These are phyloP conservation scores for Spilogale gracilis DNA, from an alignment of 2,113 vertebrate genomes.

Conservation along the genomic window DNA sequence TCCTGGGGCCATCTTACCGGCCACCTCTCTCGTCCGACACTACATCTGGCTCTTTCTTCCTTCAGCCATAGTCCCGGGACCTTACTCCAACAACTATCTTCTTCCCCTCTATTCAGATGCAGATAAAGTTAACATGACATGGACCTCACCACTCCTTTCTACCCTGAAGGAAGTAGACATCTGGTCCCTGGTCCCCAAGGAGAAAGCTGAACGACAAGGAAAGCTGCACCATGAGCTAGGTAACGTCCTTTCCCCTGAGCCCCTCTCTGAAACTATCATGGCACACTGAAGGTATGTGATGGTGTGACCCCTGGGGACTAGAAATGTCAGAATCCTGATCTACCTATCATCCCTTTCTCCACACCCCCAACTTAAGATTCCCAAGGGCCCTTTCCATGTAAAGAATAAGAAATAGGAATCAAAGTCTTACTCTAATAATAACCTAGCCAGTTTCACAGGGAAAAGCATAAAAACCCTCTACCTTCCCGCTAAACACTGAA, in stretches of 20 bases:
- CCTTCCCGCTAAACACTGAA: background rate
- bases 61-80: background rate
- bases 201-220: slow-evolving; percentile 74
- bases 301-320: background rate
- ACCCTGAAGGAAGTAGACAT: slow-evolving; percentile 85
- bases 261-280: background rate
- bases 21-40: background rate
- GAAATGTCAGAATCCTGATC: background rate
- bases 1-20: background rate
- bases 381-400: background rate
- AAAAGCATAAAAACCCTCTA: background rate
- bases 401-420: background rate
- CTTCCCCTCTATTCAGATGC: background rate
- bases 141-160: slow-evolving; percentile 87
- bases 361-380: background rate
- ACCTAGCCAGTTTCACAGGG: background rate
- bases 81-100: background rate
- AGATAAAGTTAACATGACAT: slow-evolving; percentile 21
- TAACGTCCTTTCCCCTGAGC: background rate
- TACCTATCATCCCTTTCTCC: background rate
- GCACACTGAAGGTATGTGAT: background rate
- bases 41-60: background rate
- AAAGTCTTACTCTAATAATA: slow-evolving; percentile 9
- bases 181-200: slow-evolving; percentile 80
- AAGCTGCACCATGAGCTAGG: background rate